Base-by-base conservation (phyloP, 2,113 vertebrate species). In the Lanius ludovicianus region DNA sequence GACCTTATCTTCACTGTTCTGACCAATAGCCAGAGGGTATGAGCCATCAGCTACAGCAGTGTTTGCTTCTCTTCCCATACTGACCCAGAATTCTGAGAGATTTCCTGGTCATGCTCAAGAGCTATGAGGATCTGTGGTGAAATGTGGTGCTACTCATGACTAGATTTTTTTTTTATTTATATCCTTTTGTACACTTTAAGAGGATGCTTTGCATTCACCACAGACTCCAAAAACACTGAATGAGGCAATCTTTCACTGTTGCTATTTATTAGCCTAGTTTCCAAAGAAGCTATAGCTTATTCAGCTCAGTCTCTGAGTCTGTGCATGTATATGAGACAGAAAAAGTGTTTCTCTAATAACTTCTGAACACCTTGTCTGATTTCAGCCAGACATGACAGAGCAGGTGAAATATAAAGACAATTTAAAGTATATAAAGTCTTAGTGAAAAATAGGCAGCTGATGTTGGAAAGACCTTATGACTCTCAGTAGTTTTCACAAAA, bases 21-120 rank as follows among this genome's bases (percentile, higher is more conserved):
- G 22, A 69, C 28, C 37, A 6, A 41, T 7, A 64, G 8, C 25
- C 55, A 74, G 41, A 85, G 10, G 11, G 15, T 85, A 3, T 0
- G 0, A 77, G n/a, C 15, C 17, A n/a, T 60, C 3, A 3, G 30
- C 30, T 70, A 6, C 22, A 15, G 16, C 1, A 0, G 4, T 77
- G 8, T 7, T 55, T 87, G 11, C 10, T 60, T 60, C 24, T 71
- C 20, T 53, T 68, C 70, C 62, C 30, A 42, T 28, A 30, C 11
- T 89, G 42, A 39, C 18, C 9, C 33, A 46, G 67, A 90, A 62
- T 1, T 1, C 27, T 39, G 11, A 62, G 47, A 41, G 8, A 52
- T 87, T 89, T 84, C 16, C 16, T 41, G 16, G 18, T 90, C 31
- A 14, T 35, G 6, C 31, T 68, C 18, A 55, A 87, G 52, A 30